These are phyloP conservation scores for Vanessa cardui DNA, from an alignment of 2,888 invertebrate genomes.

Conservation along the genomic window DNA sequence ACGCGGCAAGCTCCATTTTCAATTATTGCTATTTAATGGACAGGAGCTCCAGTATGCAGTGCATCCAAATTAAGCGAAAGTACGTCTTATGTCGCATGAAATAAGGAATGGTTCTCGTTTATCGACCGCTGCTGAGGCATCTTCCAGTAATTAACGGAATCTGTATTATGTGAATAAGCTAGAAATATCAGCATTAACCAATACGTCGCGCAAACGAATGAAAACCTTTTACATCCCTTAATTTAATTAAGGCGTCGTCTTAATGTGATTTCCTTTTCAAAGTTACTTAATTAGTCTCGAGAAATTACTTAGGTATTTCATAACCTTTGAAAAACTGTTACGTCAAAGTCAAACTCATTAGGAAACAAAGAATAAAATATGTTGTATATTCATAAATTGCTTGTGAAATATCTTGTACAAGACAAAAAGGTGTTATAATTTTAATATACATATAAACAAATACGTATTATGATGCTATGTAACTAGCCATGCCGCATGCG, in stretches of 20 bases:
- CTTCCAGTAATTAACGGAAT: conserved; percentile 44
- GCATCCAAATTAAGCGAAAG: conserved; percentile 14
- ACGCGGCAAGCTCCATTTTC: conserved; percentile 9
- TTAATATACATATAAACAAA: too few species aligned
- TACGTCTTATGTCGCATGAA: conserved; percentile 6
- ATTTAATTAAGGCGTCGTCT: conserved; percentile 29
- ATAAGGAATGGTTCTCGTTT: conserved; percentile 3
- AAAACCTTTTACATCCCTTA: conserved; percentile 25
- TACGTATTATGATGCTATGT: too few species aligned
- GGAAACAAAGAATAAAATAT: too few species aligned
- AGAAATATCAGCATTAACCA: conserved; percentile 43
- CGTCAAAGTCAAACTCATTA: too few species aligned
- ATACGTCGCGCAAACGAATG: conserved; percentile 38
- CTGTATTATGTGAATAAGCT: conserved; percentile 44
- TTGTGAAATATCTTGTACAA: too few species aligned
- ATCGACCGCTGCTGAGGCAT: conserved; percentile 33
- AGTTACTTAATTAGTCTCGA: conserved; percentile 18
- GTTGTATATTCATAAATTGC: too few species aligned
- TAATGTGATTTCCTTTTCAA: conserved; percentile 3
- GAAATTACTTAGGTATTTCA: conserved; percentile 5
- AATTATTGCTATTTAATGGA: conserved; percentile 14
- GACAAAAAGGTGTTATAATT: too few species aligned
- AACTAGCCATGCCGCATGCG: too few species aligned
- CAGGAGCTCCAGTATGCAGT: conserved; percentile 19
- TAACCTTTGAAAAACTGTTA: neutral